phyloP scores from a whole-genome alignment of 2,797 vertebrate species.

The Lacerta bilineata region DNA sequence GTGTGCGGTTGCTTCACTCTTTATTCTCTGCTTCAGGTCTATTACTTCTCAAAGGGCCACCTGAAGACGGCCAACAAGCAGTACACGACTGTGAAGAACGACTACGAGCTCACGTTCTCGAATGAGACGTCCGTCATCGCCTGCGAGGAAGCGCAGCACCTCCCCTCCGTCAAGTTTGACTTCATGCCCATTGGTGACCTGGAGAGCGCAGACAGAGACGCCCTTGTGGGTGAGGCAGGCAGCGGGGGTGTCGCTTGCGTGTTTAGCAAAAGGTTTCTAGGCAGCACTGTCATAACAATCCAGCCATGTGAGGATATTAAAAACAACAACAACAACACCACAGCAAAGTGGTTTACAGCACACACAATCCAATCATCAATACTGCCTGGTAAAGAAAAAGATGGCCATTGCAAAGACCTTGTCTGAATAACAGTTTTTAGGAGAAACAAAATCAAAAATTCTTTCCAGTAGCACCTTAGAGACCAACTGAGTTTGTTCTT shows the following conservation, averaged over 20 bases:
- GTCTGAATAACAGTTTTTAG: background rate
- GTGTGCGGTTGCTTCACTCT: conserved; percentile 41
- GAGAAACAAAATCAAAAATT: too few species aligned
- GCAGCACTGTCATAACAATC: too few species aligned
- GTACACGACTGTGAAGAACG: conserved; percentile 88
- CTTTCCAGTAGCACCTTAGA: too few species aligned
- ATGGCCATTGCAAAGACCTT: too few species aligned
- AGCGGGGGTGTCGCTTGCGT: too few species aligned
- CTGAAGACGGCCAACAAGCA: conserved; percentile 99
- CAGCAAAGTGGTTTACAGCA: too few species aligned
- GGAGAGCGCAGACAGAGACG: conserved; percentile 89
- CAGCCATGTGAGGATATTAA: too few species aligned
- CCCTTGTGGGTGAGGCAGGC: conserved; percentile 88
- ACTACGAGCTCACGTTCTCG: conserved; percentile 90
- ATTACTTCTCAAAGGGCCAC: conserved; percentile 92
- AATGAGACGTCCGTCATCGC: conserved; percentile 91
- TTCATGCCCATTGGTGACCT: conserved; percentile 91
- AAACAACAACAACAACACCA: too few species aligned
- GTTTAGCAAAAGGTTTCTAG: too few species aligned
- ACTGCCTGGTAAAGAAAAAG: too few species aligned
- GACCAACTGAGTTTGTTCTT: too few species aligned
- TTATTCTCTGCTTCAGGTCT: conserved; percentile 85
- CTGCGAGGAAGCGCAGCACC: conserved; percentile 90
- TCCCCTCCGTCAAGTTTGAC: conserved; percentile 93
- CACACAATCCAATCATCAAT: too few species aligned